Evolutionary conservation across 2,888 invertebrate species (phyloP), one percentile per base, ranked within the genome.

Genomic region (Tholera decimalis): DNA sequence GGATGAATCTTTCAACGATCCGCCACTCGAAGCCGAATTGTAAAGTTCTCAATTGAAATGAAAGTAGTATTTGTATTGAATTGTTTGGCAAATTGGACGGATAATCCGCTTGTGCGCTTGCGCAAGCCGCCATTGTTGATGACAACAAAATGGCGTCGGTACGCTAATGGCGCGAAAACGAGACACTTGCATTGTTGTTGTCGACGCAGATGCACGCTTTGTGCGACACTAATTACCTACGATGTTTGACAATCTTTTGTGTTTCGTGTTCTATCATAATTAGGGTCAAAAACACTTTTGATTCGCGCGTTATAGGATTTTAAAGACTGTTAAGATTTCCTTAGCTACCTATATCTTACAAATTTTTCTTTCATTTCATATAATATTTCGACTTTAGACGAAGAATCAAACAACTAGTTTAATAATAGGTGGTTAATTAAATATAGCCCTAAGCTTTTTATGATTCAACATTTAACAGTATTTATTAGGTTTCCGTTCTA

Each of bases 1-100:
- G 28, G 41, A 73, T 71, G 56, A 72, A 69, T 68, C 71, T 77
- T 85, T 80, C 79, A 78, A 79, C 85, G 79, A 50, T 77, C 87
- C 86, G 85, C 80, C 89, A 87, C 86, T 90, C 83, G 80, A 84
- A 80, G 88, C 92, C 88, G 91, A 87, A 85, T 91, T 88, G 77
- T 82, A 87, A 82, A 85, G 90, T 85, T 87, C 88, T 84, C 76
- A 84, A 74, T 73, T 79, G 77, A 83, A 81, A 81, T 63, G 67
- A 56, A 70, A 79, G 70, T 81, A 71, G 69, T 82, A 82, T 79
- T 85, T 80, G 83, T 83, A 86, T 87, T 85, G 88, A 87, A 88
- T 88, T 88, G 87, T 84, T 86, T 86, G 86, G 83, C 85, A 90
- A 92, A 92, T 91, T 91, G 89, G 86, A 85, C 82, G 91, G 86